phyloP scores from a whole-genome alignment of 1,140 invertebrate species.

The Aphis craccivora region DNA sequence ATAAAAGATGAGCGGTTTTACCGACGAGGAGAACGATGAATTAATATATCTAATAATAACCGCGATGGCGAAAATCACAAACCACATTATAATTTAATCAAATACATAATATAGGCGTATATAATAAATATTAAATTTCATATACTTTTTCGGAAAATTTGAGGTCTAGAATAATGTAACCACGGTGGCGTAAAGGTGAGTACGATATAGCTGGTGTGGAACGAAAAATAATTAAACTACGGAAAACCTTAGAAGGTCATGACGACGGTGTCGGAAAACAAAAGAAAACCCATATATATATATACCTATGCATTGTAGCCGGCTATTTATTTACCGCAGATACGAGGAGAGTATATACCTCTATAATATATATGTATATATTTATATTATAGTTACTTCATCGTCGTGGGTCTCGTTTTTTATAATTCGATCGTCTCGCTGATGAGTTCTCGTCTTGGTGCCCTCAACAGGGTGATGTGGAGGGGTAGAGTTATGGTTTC shows the following conservation, averaged over 20 bases:
- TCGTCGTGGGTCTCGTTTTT: not conserved
- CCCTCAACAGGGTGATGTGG: not conserved
- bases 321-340: no score
- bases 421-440: not conserved
- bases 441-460: not conserved
- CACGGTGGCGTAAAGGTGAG: not conserved
- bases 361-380: not conserved
- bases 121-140: not conserved
- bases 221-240: not conserved
- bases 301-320: no score
- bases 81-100: not conserved
- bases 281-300: not conserved
- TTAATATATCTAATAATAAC: not conserved
- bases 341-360: not conserved
- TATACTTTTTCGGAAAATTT: not conserved
- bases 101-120: not conserved
- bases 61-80: not conserved
- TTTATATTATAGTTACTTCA: no score
- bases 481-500: not conserved
- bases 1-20: not conserved
- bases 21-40: not conserved
- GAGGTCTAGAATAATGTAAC: not conserved
- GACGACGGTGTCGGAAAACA: not conserved
- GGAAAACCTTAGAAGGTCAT: not conserved
- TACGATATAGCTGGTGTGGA: not conserved